Base-by-base conservation (phyloP, 2,888 invertebrate genomes). In the Phymatocera aterrima region DNA sequence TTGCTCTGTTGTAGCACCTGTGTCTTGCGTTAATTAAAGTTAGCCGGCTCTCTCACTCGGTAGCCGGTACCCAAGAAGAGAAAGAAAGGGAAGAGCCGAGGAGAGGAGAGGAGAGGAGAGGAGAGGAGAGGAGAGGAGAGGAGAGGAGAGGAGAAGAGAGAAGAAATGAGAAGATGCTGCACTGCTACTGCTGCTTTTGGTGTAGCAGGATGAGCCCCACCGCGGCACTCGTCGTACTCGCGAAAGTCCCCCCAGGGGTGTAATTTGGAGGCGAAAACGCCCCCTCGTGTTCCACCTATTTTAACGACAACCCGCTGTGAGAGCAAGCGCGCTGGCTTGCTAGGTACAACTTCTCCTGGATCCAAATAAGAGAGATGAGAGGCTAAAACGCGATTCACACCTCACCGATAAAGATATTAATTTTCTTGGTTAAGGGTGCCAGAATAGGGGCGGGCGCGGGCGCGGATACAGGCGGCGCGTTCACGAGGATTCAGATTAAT, bases 1-100 rank as follows among this genome's bases (percentile, higher is more conserved):
- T n/a, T 15, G 21, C 8, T 54, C n/a, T 18, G 54, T 43, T n/a
- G 15, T 28, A 28, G 28, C 77, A 61, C 60, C 77, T 61, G 61
- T 86, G 61, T 86, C 87, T 88, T 88, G 88, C 37, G 61, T 37
- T 64, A 64, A 89, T 89, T 88, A 88, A 89, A 87, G 85, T 86
- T 83, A 82, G 82, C 85, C 84, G 85, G 86, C 85, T 87, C 85
- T 85, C 46, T 43, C 24, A 1, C 12, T 2, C 60, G 12, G 6
- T 24, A 24, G 1, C 60, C n/a, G n/a, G n/a, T n/a, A n/a, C n/a
- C n/a, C n/a, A n/a, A n/a, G n/a, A n/a, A n/a, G n/a, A n/a, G n/a
- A n/a, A n/a, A n/a, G n/a, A n/a, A n/a, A n/a, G n/a, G n/a, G n/a
- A n/a, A n/a, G n/a, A n/a, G 12, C n/a, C n/a, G 40, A n/a, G 21